Evolutionary conservation across 2,888 invertebrate genomes (phyloP).

Genomic region (Acanthosoma haemorrhoidale): DNA sequence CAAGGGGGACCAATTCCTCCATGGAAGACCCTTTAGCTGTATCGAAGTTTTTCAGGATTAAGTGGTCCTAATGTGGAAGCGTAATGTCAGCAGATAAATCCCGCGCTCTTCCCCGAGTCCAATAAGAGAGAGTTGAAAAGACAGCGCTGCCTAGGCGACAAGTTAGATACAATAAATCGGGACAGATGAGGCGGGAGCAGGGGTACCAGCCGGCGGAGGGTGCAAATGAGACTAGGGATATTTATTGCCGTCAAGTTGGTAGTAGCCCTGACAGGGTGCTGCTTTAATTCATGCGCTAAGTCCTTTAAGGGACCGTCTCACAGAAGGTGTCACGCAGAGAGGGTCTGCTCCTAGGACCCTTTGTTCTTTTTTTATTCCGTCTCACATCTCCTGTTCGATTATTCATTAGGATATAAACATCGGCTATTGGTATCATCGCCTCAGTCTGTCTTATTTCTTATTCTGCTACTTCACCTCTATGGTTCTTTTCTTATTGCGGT

Average conservation of each 20-base stretch:
- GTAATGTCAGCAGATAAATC: background rate
- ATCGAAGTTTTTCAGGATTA: background rate
- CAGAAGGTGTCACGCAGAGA: background rate
- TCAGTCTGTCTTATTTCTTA: background rate
- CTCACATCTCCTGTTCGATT: background rate
- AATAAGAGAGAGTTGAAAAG: background rate
- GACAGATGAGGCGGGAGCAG: background rate
- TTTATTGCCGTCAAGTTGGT: constrained; percentile 12
- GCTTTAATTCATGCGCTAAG: too few species aligned
- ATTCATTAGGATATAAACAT: constrained; percentile 5
- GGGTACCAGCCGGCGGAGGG: background rate
- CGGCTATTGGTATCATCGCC: constrained; percentile 10
- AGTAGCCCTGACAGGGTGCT: background rate
- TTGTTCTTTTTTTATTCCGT: background rate
- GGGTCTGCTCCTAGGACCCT: background rate
- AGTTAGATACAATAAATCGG: constrained; percentile 8
- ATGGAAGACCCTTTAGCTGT: background rate
- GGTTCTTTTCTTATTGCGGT: background rate
- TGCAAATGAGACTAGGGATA: constrained; percentile 2
- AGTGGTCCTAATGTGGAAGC: background rate
- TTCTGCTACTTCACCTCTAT: too few species aligned
- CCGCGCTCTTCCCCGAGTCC: background rate
- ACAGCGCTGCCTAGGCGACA: too few species aligned
- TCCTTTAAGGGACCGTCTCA: constrained; percentile 1
- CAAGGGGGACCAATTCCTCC: background rate